A percentile compares a stretch with the other conserved stretches of the same genome.
Evolutionary conservation across 2,113 vertebrate species (phyloP).

Genomic region (Narcine bancroftii): DNA sequence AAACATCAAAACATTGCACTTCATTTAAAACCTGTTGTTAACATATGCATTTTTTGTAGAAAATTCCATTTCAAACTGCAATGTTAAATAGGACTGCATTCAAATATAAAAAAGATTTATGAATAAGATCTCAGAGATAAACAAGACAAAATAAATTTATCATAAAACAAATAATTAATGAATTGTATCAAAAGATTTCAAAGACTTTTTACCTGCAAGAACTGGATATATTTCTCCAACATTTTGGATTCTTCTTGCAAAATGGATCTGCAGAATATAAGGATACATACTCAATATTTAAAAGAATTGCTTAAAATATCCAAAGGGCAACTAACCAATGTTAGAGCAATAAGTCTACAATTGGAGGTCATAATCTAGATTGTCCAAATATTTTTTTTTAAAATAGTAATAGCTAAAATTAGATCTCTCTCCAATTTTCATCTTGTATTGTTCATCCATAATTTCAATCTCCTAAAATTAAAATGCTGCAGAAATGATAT

Average conservation of each 20-base stretch:
- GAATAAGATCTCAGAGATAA: not conserved
- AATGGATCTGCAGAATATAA: conserved; percentile 50
- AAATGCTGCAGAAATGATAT: not conserved
- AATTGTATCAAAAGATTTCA: not conserved
- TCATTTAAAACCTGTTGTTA: not conserved
- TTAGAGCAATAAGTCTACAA: no score
- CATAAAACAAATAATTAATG: not conserved
- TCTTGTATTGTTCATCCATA: not conserved
- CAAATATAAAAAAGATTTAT: not conserved
- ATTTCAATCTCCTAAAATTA: not conserved
- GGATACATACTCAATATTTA: not conserved
- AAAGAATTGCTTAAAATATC: not conserved
- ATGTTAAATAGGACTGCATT: not conserved
- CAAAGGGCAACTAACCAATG: not conserved
- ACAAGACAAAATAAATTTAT: not conserved
- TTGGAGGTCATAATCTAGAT: not conserved
- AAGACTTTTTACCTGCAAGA: conserved; percentile 58
- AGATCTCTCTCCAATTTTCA: not conserved
- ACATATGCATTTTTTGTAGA: not conserved
- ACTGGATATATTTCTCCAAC: conserved; percentile 50
- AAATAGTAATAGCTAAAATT: not conserved
- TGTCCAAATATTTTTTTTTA: not conserved
- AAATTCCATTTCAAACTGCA: not conserved
- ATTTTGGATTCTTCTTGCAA: conserved; percentile 55
- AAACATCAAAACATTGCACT: not conserved